phyloP scores from a whole-genome alignment of 1,140 invertebrate species.

The Listronotus oregonensis region DNA sequence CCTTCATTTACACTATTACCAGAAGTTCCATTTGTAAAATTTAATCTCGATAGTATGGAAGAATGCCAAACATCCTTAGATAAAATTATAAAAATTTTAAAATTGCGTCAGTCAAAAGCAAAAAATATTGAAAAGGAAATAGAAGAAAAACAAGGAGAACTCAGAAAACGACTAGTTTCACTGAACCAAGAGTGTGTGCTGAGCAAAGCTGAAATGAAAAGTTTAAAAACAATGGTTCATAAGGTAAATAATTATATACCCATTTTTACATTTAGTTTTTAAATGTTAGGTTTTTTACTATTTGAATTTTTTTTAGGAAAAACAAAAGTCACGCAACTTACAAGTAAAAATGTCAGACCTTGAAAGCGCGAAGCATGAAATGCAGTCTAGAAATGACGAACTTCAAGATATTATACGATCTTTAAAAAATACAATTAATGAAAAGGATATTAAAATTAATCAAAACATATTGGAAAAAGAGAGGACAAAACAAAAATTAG shows the following conservation, averaged over 20 bases:
- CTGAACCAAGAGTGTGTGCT: conserved; percentile 45
- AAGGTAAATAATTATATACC: conserved; percentile 23
- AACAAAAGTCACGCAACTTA: conserved; percentile 65
- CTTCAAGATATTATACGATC: conserved; percentile 50
- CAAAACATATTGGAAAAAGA: conserved; percentile 77
- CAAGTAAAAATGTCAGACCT: conserved; percentile 63
- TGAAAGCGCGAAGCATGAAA: conserved; percentile 60
- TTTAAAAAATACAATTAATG: conserved; percentile 59
- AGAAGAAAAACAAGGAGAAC: conserved; percentile 39
- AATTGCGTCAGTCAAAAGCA: conserved; percentile 24
- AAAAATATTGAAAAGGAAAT: conserved; percentile 39
- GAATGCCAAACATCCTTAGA: conserved; percentile 36
- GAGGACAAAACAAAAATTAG: conserved; percentile 72
- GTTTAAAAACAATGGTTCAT: conserved; percentile 43
- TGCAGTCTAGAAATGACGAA: conserved; percentile 58
- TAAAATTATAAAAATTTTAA: conserved; percentile 38
- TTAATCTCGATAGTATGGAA: conserved; percentile 39
- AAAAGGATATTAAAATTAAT: conserved; percentile 71
- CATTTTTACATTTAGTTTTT: too few species aligned
- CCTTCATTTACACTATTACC: conserved; percentile 33
- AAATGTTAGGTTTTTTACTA: neutral
- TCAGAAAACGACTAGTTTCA: conserved; percentile 46
- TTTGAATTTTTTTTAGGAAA: conserved; percentile 49
- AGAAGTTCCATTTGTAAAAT: conserved; percentile 37
- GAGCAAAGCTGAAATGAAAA: conserved; percentile 46